Percentiles rank a stretch among this genome's conserved stretches.
Evolutionary conservation across 2,113 vertebrate species (phyloP).

Genomic region (Salminus brasiliensis): DNA sequence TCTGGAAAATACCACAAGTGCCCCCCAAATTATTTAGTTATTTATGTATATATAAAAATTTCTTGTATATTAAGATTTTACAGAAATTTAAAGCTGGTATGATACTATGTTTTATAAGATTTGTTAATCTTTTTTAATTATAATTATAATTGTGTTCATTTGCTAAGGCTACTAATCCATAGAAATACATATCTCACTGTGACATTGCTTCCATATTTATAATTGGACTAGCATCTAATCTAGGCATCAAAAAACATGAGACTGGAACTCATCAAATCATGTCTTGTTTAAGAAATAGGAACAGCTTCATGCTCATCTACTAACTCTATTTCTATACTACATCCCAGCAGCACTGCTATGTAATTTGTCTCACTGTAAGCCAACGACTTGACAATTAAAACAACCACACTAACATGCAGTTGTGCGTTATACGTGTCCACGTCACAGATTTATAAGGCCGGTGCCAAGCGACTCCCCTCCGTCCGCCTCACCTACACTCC

Average conservation of each 20-base stretch:
- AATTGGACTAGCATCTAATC: too few species aligned
- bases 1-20: not conserved
- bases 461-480: slow-evolving; percentile 32
- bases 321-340: not conserved
- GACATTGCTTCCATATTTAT: too few species aligned
- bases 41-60: not conserved
- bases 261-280: not conserved
- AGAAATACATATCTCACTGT: too few species aligned
- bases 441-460: slow-evolving; percentile 59
- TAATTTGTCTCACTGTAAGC: not conserved
- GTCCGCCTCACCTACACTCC: slow-evolving; percentile 52
- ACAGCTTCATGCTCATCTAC: not conserved
- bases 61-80: too few species aligned
- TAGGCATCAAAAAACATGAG: not conserved
- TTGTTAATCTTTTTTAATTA: not conserved
- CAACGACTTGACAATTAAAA: slow-evolving; percentile 63
- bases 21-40: not conserved
- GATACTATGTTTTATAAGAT: too few species aligned
- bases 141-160: too few species aligned
- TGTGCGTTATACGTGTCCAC: not conserved
- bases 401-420: slow-evolving; percentile 54
- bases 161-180: too few species aligned
- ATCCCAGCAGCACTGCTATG: not conserved
- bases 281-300: not conserved
- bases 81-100: too few species aligned